Evolutionary conservation across 2,797 vertebrate genomes (phyloP), one percentile per base, ranked within the genome.

Genomic region (Notolabrus celidotus): DNA sequence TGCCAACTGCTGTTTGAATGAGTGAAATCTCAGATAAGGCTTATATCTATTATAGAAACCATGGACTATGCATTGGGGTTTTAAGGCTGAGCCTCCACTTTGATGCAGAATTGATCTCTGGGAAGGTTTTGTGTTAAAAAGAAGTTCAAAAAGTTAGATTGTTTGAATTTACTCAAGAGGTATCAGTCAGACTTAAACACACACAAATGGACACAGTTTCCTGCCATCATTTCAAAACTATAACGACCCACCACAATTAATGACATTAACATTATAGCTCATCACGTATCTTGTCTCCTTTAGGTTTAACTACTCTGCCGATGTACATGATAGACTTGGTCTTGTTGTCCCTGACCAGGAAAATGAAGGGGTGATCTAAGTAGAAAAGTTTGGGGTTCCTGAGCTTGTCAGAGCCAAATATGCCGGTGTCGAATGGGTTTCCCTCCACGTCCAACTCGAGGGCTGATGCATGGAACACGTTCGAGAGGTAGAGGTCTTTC

Each of bases 401-500:
- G 84, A 99, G 93, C 89, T 97, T 97, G 2, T 97, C 96, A 0
- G 92, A 87, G 67, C 95, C 85, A 0, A 96, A 98, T 92, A 99
- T 95, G 90, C 92, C 95, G 0, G 94, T 74, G 0, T 99, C 95
- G 0, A 92, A 97, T 0, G 96, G 95, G 84, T 99, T 99, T 20
- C 98, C 98, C 0, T 95, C 95, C 0, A 95, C 93, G 71, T 96
- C 96, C 93, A 96, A 94, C 59, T 99, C 97, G 0, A 97, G 90
- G 61, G 97, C 95, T 0, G 96, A 94, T 0, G 96, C 96, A 0
- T 99, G 98, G 94, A 97, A 96, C 54, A 99, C 90, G 0, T 94
- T 97, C 46, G 97, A 93, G 56, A 99, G 93, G 85, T 99, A 99
- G 14, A 99, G 96, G 67, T 98, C 97, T 84, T 99, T 99, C 93